Base-by-base conservation (phyloP, 2,888 invertebrate genomes). In the Trissonchulus sp. region DNA sequence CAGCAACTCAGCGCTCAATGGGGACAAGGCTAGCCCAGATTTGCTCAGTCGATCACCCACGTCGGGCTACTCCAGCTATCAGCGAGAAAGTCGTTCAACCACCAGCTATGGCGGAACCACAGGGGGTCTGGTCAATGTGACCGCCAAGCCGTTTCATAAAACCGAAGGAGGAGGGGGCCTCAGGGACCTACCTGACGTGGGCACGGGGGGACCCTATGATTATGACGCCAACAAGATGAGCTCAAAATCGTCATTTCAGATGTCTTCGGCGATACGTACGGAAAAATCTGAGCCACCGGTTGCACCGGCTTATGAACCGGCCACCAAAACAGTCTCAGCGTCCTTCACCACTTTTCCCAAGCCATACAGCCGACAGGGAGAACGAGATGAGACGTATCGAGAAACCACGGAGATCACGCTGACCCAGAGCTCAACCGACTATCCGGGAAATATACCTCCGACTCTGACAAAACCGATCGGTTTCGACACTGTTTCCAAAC, bases 101-200 rank as follows among this genome's bases (percentile, higher is more conserved):
- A n/a, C 79, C 79, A 36, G 62, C 72, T 3, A 80, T 78, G 62
- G 74, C 79, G 30, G 80, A 79, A 23, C 60, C 78, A n/a, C n/a
- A n/a, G 0, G 78, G 78, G 68, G 74, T 23, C 28, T 37, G 30
- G 8, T 30, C n/a, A 37, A 63, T 38, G 35, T 18, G 8, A 48
- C 48, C 8, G 48, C 48, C 8, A 48, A 48, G 23, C 48, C 48
- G 8, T 48, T 48, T 48, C 23, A 8, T 48, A 8, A 23, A 23
- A 62, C 63, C 36, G 31, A 36, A 3, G 31, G 8, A 15, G 72
- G 72, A 23, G 2, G 15, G 23, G n/a, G n/a, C n/a, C n/a, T n/a
- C n/a, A n/a, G n/a, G n/a, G n/a, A n/a, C n/a, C n/a, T n/a, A n/a
- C n/a, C n/a, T n/a, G 33, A 28, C 8, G 63, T 36, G 36, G 68